Evolutionary conservation across 2,113 vertebrate genomes (phyloP), one percentile per base, ranked within the genome.

Genomic region (Falco punctatus): DNA sequence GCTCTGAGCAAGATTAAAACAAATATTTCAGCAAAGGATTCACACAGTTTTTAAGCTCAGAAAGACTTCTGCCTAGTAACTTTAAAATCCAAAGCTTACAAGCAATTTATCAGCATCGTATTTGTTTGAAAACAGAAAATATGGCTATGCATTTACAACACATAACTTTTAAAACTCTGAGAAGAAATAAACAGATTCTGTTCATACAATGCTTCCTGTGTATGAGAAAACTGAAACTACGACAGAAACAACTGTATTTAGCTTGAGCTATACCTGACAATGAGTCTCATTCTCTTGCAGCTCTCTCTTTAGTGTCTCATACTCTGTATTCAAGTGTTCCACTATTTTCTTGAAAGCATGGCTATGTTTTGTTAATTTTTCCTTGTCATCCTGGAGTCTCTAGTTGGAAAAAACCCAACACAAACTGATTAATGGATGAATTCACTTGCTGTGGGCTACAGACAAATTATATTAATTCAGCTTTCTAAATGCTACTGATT

Each of bases 241-340:
- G 5, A 69, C 22, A 44, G 57, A 94, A 61, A 90, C 9, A 83
- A 55, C 2, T 12, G 15, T 23, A 48, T 1, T 7, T 30, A 52
- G 62, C 33, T 79, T 81, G 14, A 91, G 51, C 48, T 96, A 38
- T 71, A 99, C 99, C 99, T 99, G 99, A 88, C 98, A 96, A 64
- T 99, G 99, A 11, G 99, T 99, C 97, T 99, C 99, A 32, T 99
- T 99, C 59, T 99, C 99, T 52, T 99, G 98, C 20, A 99, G 97
- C 35, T 98, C 98, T 59, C 86, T 97, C 93, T 98, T 99, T 44
- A 99, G 94, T 26, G 84, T 82, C 81, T 99, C 99, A 40, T 98
- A 97, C 49, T 98, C 98, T 64, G 78, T 57, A 51, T 98, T 99
- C 95, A 98, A 96, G 26, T 97, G 98, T 74, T 99, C 98, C 96